Evolutionary conservation across 2,113 vertebrate species (phyloP).

Genomic region (Rhineura floridana): DNA sequence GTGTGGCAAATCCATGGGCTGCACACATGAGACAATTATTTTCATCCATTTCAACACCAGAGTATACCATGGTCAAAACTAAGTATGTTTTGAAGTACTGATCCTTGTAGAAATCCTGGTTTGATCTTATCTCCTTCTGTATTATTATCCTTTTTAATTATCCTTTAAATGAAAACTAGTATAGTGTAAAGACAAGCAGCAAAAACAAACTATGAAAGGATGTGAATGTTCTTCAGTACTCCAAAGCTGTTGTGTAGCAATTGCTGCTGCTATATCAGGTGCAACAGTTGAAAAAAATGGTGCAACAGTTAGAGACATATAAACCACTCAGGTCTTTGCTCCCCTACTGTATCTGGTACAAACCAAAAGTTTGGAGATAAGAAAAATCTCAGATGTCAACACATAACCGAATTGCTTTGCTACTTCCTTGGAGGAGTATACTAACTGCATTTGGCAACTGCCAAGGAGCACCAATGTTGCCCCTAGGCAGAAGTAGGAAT

Average conservation of each 20-base stretch:
- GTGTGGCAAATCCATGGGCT: not conserved
- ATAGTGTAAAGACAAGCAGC: not conserved
- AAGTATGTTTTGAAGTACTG: not conserved
- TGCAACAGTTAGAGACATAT: no score
- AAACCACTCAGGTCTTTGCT: not conserved
- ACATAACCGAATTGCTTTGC: fast-evolving
- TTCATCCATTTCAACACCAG: not conserved
- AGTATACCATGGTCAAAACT: not conserved
- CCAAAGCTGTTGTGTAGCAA: not conserved
- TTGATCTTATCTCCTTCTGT: constrained; percentile 23
- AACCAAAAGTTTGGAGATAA: not conserved
- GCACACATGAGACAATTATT: not conserved
- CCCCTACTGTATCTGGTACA: fast-evolving
- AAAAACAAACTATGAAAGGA: not conserved
- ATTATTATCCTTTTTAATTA: not conserved
- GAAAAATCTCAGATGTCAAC: not conserved
- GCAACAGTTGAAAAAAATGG: fast-evolving
- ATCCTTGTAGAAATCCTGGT: not conserved
- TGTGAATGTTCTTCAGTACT: fast-evolving
- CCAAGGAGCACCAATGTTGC: fast-evolving
- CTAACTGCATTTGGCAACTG: not conserved
- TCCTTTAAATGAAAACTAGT: not conserved
- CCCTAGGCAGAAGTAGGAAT: not conserved
- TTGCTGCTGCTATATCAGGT: not conserved
- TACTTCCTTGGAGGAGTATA: not conserved